Base-by-base conservation (phyloP, 2,113 vertebrate genomes). In the Sander lucioperca region DNA sequence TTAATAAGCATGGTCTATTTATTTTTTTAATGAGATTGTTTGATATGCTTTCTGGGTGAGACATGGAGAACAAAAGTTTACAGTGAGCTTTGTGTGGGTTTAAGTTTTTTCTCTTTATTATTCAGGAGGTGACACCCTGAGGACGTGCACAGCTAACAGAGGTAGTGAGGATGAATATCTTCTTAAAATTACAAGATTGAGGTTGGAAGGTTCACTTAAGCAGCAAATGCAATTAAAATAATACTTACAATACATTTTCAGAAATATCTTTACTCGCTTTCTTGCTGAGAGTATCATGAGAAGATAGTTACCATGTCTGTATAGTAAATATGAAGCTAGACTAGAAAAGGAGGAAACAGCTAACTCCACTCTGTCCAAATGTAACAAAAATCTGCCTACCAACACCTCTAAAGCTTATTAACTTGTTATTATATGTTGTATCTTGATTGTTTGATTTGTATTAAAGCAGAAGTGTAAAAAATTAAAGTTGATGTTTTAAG, bases 1-100 rank as follows among this genome's bases (percentile, higher is more conserved):
- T 51, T 78, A 86, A 89, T 92, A 66, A 86, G 45, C 83, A 81
- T 65, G 73, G 71, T 82, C 64, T 78, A 50, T 75, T 93, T 78
- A 43, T 82, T 74, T 21, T 56, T 82, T 79, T 86, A 87, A 91
- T 90, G 18, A 30, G 63, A 53, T 50, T 78, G 50, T 71, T 59
- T 77, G 27, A 79, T 83, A 79, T 59, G 51, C 58, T 62, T 50
- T 59, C 48, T 33, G 47, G 16, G 18, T 64, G 48, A 62, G 21
- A 74, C 70, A 64, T 16, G n/a, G 27, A 70, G 61, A 69, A 74
- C 7, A 50, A 70, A 86, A 57, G 2, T 48, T 61, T 51, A 43
- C 43, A 39, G 25, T 47, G 43, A 27, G 18, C n/a, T 69, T 71
- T 39, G 27, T 56, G 18, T 58, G 51, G 27, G 8, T 36, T 43